These are phyloP conservation scores for Neopipo cinnamomea DNA, from an alignment of 2,113 vertebrate genomes.

Conservation along the genomic window DNA sequence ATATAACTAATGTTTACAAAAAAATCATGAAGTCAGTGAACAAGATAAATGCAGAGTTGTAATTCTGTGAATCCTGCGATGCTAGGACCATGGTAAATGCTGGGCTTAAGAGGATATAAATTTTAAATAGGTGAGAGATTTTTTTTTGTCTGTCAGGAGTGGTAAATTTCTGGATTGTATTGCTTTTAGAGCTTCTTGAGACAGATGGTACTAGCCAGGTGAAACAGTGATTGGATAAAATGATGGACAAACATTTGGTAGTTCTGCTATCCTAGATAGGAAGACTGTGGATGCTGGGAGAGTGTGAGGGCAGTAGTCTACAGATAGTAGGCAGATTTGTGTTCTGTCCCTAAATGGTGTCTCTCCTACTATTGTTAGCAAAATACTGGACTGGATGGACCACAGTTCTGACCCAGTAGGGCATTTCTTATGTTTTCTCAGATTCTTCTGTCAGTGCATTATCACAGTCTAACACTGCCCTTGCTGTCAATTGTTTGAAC, in stretches of 20 bases:
- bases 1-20: background rate
- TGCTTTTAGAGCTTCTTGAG: background rate
- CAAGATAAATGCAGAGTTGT: background rate
- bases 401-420: background rate
- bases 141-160: background rate
- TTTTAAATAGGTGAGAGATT: background rate
- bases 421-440: background rate
- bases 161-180: background rate
- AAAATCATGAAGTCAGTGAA: background rate
- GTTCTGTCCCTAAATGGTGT: background rate
- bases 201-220: background rate
- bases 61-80: background rate
- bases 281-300: background rate
- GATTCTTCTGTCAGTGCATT: background rate
- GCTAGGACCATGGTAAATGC: background rate
- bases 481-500: background rate
- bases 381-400: background rate
- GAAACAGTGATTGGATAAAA: background rate
- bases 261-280: background rate
- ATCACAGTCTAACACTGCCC: background rate
- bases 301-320: background rate
- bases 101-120: background rate
- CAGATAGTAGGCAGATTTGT: background rate
- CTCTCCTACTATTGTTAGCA: background rate
- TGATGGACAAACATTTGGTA: background rate